Conservation (phyloP, 2,888 invertebrate genomes). For the Carabus problematicus region DNA sequence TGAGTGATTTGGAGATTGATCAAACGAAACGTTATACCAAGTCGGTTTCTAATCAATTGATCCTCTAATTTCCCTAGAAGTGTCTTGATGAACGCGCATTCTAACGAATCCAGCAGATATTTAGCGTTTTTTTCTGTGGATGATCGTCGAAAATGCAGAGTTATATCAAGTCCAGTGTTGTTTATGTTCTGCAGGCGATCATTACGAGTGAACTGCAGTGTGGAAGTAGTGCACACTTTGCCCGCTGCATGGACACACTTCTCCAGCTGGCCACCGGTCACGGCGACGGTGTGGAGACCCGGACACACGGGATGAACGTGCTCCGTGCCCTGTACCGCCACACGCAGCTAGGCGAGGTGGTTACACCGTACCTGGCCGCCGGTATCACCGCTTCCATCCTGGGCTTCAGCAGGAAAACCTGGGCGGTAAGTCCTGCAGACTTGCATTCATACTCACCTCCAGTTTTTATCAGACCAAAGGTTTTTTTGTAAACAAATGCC, state of each 20-base stretch:
- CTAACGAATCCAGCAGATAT: no score
- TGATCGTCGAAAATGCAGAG: no score
- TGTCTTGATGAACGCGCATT: no score
- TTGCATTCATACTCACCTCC: no score
- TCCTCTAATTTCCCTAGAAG: no score
- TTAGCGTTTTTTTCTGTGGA: no score
- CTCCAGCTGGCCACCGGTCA: constrained; percentile 59
- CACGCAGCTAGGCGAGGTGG: constrained; percentile 75
- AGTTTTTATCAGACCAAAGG: no score
- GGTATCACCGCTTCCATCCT: constrained; percentile 75
- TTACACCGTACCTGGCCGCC: constrained; percentile 71
- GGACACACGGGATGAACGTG: constrained; percentile 86
- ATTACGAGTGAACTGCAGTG: constrained; percentile 75
- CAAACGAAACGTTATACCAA: no score
- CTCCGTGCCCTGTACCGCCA: constrained; percentile 81
- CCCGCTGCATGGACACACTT: constrained; percentile 65
- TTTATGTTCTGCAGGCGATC: constrained; percentile 74
- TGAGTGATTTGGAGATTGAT: constrained; percentile 50
- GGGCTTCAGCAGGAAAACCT: constrained; percentile 76
- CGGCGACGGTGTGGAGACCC: constrained; percentile 58
- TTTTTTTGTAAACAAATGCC: no score
- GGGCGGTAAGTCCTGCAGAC: constrained; percentile 81
- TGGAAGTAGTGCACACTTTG: constrained; percentile 65
- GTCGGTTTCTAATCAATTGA: no score
- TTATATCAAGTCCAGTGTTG: no score